These are phyloP conservation scores for Leptopterna dolabrata DNA, from an alignment of 2,888 invertebrate genomes.

Conservation along the genomic window DNA sequence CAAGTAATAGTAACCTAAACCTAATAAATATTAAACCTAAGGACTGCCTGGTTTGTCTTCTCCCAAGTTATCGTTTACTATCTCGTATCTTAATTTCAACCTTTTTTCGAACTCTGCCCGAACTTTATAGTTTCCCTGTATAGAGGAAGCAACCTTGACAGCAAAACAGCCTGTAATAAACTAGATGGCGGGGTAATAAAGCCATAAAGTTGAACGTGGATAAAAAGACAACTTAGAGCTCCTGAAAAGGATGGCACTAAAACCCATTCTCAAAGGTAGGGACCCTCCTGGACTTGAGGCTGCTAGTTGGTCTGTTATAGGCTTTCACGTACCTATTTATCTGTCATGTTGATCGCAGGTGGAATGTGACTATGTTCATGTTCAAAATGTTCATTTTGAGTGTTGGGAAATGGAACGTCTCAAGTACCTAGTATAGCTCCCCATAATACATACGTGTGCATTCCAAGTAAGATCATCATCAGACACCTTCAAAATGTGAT, in stretches of 20 bases:
- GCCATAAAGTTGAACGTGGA: neutral
- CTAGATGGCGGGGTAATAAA: constrained; percentile 7
- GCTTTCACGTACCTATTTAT: neutral
- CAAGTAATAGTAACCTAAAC: no score
- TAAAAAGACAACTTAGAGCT: neutral
- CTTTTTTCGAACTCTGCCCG: neutral
- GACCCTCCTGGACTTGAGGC: neutral
- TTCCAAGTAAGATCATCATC: no score
- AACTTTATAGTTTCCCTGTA: neutral
- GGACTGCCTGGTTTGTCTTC: neutral
- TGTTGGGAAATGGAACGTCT: no score
- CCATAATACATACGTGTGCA: no score
- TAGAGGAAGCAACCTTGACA: constrained; percentile 3
- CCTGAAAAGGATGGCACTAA: constrained; percentile 3
- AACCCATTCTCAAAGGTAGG: neutral
- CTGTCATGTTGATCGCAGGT: neutral
- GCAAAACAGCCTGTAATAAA: neutral
- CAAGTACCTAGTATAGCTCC: no score
- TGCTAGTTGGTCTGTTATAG: neutral
- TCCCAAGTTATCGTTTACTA: neutral
- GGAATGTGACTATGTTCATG: neutral
- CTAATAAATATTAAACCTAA: neutral
- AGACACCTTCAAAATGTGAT: no score
- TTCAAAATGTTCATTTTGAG: no score
- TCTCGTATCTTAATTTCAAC: neutral